phyloP scores from a whole-genome alignment of 2,888 invertebrate genomes.

The Harmothoe impar region DNA sequence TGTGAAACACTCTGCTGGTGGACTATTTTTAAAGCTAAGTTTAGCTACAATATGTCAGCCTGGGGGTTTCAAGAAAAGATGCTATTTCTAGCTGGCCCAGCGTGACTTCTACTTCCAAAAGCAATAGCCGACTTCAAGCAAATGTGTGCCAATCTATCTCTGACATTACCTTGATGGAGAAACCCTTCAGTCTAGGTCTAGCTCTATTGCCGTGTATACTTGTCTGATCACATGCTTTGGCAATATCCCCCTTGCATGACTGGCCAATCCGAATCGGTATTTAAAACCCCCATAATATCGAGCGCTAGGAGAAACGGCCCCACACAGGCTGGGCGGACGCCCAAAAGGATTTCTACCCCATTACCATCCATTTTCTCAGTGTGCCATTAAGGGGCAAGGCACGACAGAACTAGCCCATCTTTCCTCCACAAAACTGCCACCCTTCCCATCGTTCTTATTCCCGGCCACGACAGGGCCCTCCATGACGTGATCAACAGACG shows the following conservation, averaged over 20 bases:
- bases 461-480: background rate
- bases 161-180: too few relatives aligned
- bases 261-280: background rate
- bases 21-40: too few relatives aligned
- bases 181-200: too few relatives aligned
- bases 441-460: background rate
- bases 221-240: too few relatives aligned
- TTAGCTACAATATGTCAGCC: too few relatives aligned
- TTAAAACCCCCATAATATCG: background rate
- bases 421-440: background rate
- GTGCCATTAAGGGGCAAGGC: background rate
- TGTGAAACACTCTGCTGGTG: too few relatives aligned
- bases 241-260: background rate
- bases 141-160: too few relatives aligned
- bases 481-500: slow-evolving; percentile 34
- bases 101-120: too few relatives aligned
- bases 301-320: background rate
- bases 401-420: slow-evolving; percentile 18
- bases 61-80: too few relatives aligned
- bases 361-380: slow-evolving; percentile 8
- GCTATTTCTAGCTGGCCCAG: too few relatives aligned
- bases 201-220: too few relatives aligned
- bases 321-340: background rate
- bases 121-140: too few relatives aligned
- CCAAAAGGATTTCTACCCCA: slow-evolving; percentile 22